Conservation (phyloP, 2,113 vertebrate genomes). For the Ifrita kowaldi region DNA sequence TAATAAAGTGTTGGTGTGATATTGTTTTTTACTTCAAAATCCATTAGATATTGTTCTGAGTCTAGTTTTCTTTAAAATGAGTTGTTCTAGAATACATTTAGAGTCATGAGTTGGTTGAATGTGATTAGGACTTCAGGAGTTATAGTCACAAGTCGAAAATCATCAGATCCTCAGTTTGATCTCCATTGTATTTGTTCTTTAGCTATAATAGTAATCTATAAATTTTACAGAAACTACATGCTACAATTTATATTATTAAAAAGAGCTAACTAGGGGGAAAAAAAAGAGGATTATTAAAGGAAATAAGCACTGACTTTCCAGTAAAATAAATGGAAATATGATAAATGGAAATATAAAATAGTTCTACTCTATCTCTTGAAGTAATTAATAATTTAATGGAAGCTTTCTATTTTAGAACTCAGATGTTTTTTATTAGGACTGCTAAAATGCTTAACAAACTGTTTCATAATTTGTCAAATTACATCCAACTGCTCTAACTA, state of each 20-base stretch:
- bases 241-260: not conserved
- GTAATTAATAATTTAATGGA: conserved; percentile 56
- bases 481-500: conserved; percentile 62
- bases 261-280: not conserved
- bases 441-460: conserved; percentile 52
- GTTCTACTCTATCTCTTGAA: conserved; percentile 53
- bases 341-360: conserved; percentile 51
- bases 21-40: conserved; percentile 5
- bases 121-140: not conserved
- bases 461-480: conserved; percentile 68
- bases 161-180: not conserved
- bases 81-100: not conserved
- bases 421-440: conserved; percentile 55
- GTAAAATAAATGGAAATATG: conserved; percentile 41
- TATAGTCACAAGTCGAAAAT: not conserved
- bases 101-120: not conserved
- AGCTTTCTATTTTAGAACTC: conserved; percentile 55
- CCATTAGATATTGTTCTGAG: not conserved
- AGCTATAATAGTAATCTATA: not conserved
- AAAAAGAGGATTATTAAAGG: conserved; percentile 5
- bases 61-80: not conserved
- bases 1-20: not conserved
- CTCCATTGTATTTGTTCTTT: not conserved
- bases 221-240: not conserved
- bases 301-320: not conserved